These are phyloP conservation scores for Laticauda laticaudata DNA, from an alignment of 2,113 vertebrate species.

Conservation along the genomic window DNA sequence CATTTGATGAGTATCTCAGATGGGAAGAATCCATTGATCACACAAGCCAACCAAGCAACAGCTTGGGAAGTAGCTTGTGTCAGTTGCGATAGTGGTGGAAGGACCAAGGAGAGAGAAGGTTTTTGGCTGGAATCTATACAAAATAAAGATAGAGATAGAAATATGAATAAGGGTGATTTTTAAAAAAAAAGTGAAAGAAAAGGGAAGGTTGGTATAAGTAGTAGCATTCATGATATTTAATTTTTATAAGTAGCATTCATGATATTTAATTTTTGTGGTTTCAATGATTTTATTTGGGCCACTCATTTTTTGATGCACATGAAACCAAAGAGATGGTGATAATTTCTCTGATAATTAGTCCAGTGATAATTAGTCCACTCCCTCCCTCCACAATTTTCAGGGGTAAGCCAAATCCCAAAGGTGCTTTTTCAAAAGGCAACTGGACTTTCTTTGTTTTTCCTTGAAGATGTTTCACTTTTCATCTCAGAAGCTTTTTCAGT, in stretches of 20 bases:
- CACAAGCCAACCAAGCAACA: constrained; percentile 2
- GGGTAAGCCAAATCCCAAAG: neutral
- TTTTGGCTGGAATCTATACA: neutral
- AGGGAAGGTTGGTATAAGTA: neutral
- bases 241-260: neutral
- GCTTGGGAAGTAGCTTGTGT: neutral
- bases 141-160: neutral
- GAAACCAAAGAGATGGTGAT: neutral
- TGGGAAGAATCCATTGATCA: neutral
- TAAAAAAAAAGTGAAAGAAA: neutral
- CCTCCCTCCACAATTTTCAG: neutral
- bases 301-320: neutral
- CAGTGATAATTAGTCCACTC: neutral
- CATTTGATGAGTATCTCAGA: constrained; percentile 10
- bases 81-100: neutral
- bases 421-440: neutral
- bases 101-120: constrained; percentile 3
- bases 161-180: neutral
- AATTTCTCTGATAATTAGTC: neutral
- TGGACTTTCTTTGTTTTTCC: neutral
- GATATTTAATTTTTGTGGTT: neutral
- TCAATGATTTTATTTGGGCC: neutral
- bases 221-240: neutral
- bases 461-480: neutral
- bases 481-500: neutral